These are phyloP conservation scores for Enteromius radiatus DNA, from an alignment of 2,797 vertebrate genomes.

Conservation along the genomic window DNA sequence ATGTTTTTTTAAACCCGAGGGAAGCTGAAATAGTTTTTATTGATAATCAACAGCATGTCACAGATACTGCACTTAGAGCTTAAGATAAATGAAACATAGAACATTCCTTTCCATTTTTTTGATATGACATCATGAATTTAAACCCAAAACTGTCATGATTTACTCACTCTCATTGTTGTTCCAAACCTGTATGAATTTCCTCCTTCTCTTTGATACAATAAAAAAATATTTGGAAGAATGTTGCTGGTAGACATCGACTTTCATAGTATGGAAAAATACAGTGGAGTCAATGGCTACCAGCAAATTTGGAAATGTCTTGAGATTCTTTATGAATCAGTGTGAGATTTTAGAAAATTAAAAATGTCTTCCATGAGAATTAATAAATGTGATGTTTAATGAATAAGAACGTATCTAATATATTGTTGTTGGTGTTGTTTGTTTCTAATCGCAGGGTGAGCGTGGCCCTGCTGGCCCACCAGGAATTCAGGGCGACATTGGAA, in stretches of 20 bases:
- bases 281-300: neutral
- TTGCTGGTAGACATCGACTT: neutral
- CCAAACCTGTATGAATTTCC: neutral
- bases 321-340: neutral
- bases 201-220: neutral
- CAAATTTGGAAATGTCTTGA: neutral
- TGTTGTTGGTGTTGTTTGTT: constrained; percentile 27
- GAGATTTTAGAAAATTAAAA: neutral
- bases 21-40: neutral
- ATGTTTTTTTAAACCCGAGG: neutral
- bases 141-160: neutral
- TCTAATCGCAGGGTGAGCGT: constrained; percentile 82
- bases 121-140: neutral
- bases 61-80: neutral
- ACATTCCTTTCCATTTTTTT: neutral
- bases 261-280: neutral
- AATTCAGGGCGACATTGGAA: constrained; percentile 87
- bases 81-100: neutral
- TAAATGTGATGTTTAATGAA: neutral
- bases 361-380: neutral
- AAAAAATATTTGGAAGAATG: neutral
- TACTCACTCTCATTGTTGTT: neutral
- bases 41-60: neutral
- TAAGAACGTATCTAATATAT: neutral
- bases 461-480: constrained; percentile 82